Percentiles rank a stretch among this genome's conserved stretches.
Conservation (phyloP, 2,113 vertebrate genomes). For the Rhinogobius similis region DNA sequence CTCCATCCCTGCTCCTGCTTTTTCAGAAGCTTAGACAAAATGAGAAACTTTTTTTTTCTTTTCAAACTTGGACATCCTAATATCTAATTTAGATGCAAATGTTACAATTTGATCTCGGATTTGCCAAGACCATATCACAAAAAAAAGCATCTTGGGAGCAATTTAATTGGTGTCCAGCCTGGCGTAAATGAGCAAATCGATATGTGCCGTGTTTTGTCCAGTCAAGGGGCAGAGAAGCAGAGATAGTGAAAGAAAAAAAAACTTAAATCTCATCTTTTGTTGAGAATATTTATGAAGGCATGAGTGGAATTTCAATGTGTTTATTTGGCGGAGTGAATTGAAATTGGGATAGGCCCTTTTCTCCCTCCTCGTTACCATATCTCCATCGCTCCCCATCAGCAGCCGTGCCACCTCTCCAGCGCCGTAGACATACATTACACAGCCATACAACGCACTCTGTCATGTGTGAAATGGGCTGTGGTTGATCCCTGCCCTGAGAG, state of each 20-base stretch:
- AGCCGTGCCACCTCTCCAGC: slow-evolving; percentile 41
- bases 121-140: background rate
- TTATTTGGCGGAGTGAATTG: slow-evolving; percentile 37
- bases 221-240: background rate
- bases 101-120: slow-evolving; percentile 5
- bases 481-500: slow-evolving; percentile 67
- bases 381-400: slow-evolving; percentile 56
- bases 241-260: slow-evolving; percentile 3
- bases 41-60: background rate
- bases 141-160: background rate
- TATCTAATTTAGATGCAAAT: slow-evolving; percentile 9
- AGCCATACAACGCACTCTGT: slow-evolving; percentile 57
- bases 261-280: slow-evolving; percentile 22
- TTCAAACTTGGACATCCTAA: background rate
- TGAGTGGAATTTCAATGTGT: slow-evolving; percentile 50
- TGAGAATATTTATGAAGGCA: slow-evolving; percentile 51
- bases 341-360: slow-evolving; percentile 48
- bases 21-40: background rate
- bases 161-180: slow-evolving; percentile 22
- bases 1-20: no score
- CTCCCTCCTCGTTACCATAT: slow-evolving; percentile 48
- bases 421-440: slow-evolving; percentile 56
- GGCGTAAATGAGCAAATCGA: slow-evolving; percentile 45
- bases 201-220: slow-evolving; percentile 30
- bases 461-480: slow-evolving; percentile 71